These are phyloP conservation scores for Agonopterix alstromeriana DNA, from an alignment of 2,888 invertebrate species.

Conservation along the genomic window DNA sequence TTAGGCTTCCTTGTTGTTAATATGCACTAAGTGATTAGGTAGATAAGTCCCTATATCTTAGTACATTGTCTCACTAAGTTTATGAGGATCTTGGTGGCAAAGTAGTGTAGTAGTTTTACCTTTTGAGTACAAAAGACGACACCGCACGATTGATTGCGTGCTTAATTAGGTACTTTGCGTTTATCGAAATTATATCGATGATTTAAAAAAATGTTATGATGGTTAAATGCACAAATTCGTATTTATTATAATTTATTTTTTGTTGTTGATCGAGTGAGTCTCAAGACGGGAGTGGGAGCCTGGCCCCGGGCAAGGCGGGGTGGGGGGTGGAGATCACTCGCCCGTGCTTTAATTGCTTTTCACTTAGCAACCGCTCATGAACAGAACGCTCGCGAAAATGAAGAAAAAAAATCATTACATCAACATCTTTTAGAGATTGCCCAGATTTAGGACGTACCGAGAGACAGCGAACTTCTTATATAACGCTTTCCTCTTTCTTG, in stretches of 20 bases:
- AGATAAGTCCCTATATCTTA: too few relatives aligned
- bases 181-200: background rate
- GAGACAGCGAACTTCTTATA: constrained; percentile 67
- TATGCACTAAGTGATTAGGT: too few relatives aligned
- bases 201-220: constrained; percentile 2
- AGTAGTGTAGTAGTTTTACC: too few relatives aligned
- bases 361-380: constrained; percentile 77
- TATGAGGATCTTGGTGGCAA: too few relatives aligned
- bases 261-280: constrained; percentile 56
- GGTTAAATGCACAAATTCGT: constrained; percentile 32
- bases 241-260: constrained; percentile 51
- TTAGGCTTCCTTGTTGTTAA: too few relatives aligned
- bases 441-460: constrained; percentile 71
- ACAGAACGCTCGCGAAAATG: constrained; percentile 69
- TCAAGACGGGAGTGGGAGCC: constrained; percentile 31
- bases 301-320: constrained; percentile 23
- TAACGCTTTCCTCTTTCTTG: constrained; percentile 72
- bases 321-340: constrained; percentile 68
- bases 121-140: too few relatives aligned
- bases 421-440: constrained; percentile 74
- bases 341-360: constrained; percentile 77
- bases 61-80: too few relatives aligned
- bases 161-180: background rate
- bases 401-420: constrained; percentile 75
- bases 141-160: background rate